phyloP scores from a whole-genome alignment of 1,140 invertebrate species.

The Drosophila miranda region DNA sequence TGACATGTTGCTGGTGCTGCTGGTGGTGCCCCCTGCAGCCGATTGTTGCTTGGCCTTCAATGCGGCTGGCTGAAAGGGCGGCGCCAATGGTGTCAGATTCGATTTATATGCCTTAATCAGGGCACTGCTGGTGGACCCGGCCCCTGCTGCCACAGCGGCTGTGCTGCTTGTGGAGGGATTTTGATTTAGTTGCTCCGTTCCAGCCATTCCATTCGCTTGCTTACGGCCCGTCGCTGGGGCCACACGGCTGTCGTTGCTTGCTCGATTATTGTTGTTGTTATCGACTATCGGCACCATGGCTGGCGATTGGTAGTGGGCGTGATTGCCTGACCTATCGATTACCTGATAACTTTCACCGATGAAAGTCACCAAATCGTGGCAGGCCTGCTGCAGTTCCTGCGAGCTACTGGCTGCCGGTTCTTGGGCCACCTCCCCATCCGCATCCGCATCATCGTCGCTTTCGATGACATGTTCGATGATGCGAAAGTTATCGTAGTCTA shows the following conservation, averaged over 20 bases:
- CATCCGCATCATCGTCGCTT: slow-evolving; percentile 56
- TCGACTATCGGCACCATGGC: slow-evolving; percentile 32
- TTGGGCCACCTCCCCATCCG: slow-evolving; percentile 2
- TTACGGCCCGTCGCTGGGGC: background rate
- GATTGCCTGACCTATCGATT: slow-evolving; percentile 50
- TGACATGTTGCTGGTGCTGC: slow-evolving; percentile 29
- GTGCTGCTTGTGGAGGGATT: slow-evolving; percentile 26
- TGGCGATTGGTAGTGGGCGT: background rate
- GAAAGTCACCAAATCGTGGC: slow-evolving; percentile 68
- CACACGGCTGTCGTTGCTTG: slow-evolving; percentile 13
- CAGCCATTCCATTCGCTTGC: slow-evolving; percentile 12
- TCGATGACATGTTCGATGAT: slow-evolving; percentile 80
- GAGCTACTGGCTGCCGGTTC: background rate
- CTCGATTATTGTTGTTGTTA: slow-evolving; percentile 64
- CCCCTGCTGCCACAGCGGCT: slow-evolving; percentile 9
- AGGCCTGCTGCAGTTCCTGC: slow-evolving; percentile 41
- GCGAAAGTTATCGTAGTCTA: slow-evolving; percentile 75
- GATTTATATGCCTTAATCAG: slow-evolving; percentile 75
- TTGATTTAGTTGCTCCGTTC: slow-evolving; percentile 32
- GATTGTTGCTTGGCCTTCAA: slow-evolving; percentile 50
- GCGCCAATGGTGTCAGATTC: slow-evolving; percentile 73
- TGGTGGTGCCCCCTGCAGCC: slow-evolving; percentile 7
- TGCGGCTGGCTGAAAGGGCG: slow-evolving; percentile 72
- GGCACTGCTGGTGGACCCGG: slow-evolving; percentile 39
- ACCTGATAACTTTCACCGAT: slow-evolving; percentile 74